Evolutionary conservation across 1,140 invertebrate species (phyloP).

Genomic region (Drosophila virilis): DNA sequence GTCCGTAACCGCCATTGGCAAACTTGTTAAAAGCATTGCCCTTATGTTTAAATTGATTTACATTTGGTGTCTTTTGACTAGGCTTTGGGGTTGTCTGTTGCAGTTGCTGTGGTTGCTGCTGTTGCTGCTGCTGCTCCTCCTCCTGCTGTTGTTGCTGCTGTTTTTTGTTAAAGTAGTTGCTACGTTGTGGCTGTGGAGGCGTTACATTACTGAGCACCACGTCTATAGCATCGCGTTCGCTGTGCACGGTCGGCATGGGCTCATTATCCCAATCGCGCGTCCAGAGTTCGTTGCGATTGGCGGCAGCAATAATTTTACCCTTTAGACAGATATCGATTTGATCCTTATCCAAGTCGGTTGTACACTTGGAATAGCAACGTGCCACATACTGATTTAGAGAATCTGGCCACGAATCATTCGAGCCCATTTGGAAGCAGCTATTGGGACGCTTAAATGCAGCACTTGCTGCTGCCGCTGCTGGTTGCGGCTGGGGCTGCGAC

Average conservation of each 20-base stretch:
- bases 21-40: conserved; percentile 65
- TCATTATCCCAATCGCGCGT: conserved; percentile 96
- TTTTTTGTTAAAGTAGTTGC: conserved; percentile 70
- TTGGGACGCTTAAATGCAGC: conserved; percentile 65
- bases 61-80: conserved; percentile 45
- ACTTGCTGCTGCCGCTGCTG: conserved; percentile 15
- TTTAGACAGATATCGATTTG: conserved; percentile 97
- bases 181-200: conserved; percentile 57
- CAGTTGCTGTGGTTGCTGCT: conserved; percentile 12
- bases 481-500: conserved; percentile 11
- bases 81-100: conserved; percentile 33
- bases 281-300: conserved; percentile 93
- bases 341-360: conserved; percentile 94
- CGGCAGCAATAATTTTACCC: conserved; percentile 95
- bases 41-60: conserved; percentile 65
- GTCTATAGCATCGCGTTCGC: conserved; percentile 88
- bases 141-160: conserved; percentile 58
- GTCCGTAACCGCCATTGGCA: conserved; percentile 40
- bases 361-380: conserved; percentile 95
- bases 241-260: conserved; percentile 93
- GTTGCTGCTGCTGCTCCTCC: conserved; percentile 42
- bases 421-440: conserved; percentile 83
- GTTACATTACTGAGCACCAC: conserved; percentile 64
- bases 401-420: conserved; percentile 88
- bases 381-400: conserved; percentile 94